Evolutionary conservation across 2,113 vertebrate species (phyloP).

Genomic region (Larimichthys polyactis): DNA sequence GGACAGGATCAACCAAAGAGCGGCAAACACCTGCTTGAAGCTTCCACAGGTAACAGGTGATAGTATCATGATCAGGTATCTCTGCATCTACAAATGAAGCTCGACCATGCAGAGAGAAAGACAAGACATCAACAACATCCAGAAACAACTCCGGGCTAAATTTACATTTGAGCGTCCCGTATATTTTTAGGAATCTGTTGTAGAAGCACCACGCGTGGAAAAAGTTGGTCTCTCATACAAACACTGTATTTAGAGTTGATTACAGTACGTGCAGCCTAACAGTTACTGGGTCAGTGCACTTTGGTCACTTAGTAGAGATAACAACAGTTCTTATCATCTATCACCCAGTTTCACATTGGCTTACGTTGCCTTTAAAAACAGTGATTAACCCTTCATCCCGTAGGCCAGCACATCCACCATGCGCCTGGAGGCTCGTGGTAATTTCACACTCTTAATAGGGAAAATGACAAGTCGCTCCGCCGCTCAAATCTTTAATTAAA

Average conservation of each 20-base stretch:
- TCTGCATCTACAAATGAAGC: too few species aligned
- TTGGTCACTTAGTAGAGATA: not conserved
- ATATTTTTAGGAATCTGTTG: too few species aligned
- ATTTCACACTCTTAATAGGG: not conserved
- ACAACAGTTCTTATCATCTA: not conserved
- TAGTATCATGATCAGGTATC: too few species aligned
- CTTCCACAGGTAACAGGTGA: too few species aligned
- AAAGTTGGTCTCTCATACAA: not conserved
- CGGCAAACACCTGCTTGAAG: too few species aligned
- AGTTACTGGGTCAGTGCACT: not conserved
- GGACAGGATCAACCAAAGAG: too few species aligned
- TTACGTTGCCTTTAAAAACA: not conserved
- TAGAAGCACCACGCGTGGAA: too few species aligned
- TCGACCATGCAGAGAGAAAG: too few species aligned
- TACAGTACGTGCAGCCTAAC: not conserved
- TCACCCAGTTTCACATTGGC: not conserved
- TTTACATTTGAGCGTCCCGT: too few species aligned
- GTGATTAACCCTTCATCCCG: not conserved
- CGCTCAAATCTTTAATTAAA: not conserved
- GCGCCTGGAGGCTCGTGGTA: not conserved
- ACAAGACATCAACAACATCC: too few species aligned
- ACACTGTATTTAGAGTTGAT: not conserved
- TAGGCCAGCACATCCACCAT: not conserved
- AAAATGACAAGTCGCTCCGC: not conserved
- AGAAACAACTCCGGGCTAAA: too few species aligned